phyloP scores from a whole-genome alignment of 2,888 invertebrate genomes.

The Zhengitettix transpicula region DNA sequence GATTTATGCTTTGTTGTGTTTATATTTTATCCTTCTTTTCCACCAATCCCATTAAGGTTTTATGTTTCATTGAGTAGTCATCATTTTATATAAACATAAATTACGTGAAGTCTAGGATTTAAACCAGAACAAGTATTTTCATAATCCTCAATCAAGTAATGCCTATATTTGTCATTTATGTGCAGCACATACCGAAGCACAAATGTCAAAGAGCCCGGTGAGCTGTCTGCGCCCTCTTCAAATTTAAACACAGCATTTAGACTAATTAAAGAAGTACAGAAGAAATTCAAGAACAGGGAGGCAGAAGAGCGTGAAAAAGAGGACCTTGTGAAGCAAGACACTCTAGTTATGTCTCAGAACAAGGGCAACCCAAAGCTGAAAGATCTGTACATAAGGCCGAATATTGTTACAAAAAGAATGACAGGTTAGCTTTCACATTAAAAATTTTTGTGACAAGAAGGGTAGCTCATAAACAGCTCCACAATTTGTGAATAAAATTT shows the following conservation, averaged over 20 bases:
- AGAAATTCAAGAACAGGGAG: conserved; percentile 94
- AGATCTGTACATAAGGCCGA: conserved; percentile 96
- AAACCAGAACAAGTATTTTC: too few relatives aligned
- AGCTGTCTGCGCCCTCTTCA: conserved; percentile 80
- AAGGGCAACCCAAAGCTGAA: conserved; percentile 96
- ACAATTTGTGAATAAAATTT: too few relatives aligned
- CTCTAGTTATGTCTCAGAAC: conserved; percentile 78
- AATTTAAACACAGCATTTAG: conserved; percentile 94
- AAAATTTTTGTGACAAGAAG: too few relatives aligned
- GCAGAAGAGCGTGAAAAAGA: conserved; percentile 98
- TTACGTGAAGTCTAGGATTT: too few relatives aligned
- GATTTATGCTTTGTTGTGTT: too few relatives aligned
- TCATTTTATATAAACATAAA: too few relatives aligned
- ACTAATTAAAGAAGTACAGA: conserved; percentile 97
- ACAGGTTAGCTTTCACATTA: conserved; percentile 34
- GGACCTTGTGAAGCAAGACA: conserved; percentile 96
- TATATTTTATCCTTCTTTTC: too few relatives aligned
- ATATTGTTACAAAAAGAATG: conserved; percentile 93
- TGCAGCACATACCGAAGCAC: conserved; percentile 84
- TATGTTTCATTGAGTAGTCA: too few relatives aligned
- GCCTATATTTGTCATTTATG: conserved; percentile 9
- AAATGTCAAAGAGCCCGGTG: conserved; percentile 94
- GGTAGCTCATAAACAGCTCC: too few relatives aligned
- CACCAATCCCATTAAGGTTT: too few relatives aligned
- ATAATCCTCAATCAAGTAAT: too few relatives aligned